Evolutionary conservation across 2,797 vertebrate genomes (phyloP).

Genomic region (Gobio occitaniae): DNA sequence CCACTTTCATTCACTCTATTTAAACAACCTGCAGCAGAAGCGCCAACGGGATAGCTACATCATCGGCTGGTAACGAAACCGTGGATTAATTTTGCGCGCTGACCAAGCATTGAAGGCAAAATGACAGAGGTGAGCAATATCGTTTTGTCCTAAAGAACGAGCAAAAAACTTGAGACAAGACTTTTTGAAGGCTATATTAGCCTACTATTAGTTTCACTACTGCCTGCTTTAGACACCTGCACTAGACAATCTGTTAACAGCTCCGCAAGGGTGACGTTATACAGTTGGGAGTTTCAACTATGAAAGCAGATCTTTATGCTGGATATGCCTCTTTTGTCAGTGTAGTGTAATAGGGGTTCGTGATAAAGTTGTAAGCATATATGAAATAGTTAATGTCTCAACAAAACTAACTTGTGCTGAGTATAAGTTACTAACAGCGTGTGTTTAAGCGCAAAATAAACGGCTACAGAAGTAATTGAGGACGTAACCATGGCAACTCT

Average conservation of each 20-base stretch:
- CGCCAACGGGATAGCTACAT: neutral
- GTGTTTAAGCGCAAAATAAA: neutral
- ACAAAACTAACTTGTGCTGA: neutral
- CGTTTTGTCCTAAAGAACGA: neutral
- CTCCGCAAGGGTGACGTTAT: neutral
- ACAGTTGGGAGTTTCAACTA: neutral
- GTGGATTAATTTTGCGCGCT: neutral
- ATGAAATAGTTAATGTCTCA: neutral
- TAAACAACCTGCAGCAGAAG: conserved; percentile 31
- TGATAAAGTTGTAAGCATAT: neutral
- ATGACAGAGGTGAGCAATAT: conserved; percentile 35
- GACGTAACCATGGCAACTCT: neutral
- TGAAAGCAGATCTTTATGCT: neutral
- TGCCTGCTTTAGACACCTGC: conserved; percentile 8
- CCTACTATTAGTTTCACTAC: too few relatives aligned
- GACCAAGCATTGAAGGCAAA: neutral
- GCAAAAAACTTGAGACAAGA: neutral
- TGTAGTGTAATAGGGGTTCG: neutral
- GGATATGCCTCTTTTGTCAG: neutral
- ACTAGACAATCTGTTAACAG: neutral
- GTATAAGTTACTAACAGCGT: neutral
- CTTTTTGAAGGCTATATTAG: neutral
- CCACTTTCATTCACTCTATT: conserved; percentile 29
- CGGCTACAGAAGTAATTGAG: neutral
- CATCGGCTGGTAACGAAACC: neutral